phyloP scores from a whole-genome alignment of 2,113 vertebrate species.

The Pterocles orientalis region DNA sequence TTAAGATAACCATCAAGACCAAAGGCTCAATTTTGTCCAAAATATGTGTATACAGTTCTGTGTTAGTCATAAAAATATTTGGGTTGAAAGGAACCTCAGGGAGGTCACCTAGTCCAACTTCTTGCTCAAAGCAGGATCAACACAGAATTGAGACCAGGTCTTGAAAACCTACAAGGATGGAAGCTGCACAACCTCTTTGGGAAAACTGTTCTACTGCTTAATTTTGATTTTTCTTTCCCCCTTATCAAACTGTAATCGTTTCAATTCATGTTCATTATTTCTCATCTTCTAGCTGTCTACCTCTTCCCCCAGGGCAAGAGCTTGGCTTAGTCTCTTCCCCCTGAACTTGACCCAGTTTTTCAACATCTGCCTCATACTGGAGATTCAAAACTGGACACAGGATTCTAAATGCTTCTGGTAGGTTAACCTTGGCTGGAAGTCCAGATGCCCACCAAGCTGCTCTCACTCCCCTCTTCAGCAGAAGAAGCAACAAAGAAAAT shows the following conservation, averaged over 20 bases:
- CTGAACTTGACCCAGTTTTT: not conserved
- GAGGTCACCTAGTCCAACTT: not conserved
- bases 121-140: not conserved
- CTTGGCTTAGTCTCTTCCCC: accelerated
- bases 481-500: too few relatives aligned
- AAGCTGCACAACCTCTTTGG: not conserved
- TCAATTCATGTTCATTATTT: not conserved
- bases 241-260: not conserved
- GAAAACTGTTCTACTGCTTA: not conserved
- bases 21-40: not conserved
- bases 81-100: not conserved
- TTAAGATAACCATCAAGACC: not conserved
- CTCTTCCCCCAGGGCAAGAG: not conserved
- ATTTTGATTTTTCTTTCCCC: not conserved
- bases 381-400: not conserved
- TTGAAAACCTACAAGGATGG: not conserved
- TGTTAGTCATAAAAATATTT: not conserved
- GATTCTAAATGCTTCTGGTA: not conserved
- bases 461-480: too few relatives aligned
- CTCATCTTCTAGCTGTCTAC: not conserved
- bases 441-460: too few relatives aligned
- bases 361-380: not conserved
- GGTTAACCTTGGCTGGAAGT: too few relatives aligned
- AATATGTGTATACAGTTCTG: not conserved
- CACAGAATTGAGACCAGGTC: not conserved